Base-by-base conservation (phyloP, 2,797 vertebrate genomes). In the Rhynchonycteris naso region DNA sequence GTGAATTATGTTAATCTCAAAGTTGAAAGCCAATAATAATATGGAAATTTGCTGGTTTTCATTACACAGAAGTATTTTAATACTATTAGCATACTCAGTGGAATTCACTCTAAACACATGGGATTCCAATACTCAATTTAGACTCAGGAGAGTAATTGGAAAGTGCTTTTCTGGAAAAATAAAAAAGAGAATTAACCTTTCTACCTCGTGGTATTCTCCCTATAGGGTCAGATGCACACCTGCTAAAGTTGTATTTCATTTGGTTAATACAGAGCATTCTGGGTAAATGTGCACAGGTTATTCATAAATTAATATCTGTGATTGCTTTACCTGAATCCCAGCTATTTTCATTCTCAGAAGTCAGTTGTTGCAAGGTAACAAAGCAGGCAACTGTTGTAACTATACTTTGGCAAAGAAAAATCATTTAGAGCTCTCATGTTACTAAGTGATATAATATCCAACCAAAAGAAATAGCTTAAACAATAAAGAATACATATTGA, bases 1-100 rank as follows among this genome's bases (percentile, higher is more conserved):
- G 71, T 88, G 65, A 80, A 79, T 93, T 96, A 96, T 93, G 92
- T n/a, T 92, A 93, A 97, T 96, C 96, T 92, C 50, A 91, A 87
- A 95, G 76, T 93, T 93, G 71, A 97, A 96, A 92, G 93, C 90
- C 96, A 93, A 95, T 89, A 93, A 93, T 87, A 90, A 89, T 87
- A 91, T 87, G 93, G 52, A 96, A 92, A 97, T 96, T 92, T 93
- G 33, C 58, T 79, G n/a, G 35, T 71, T 96, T 95, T 91, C 93
- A 90, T 95, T 87, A 89, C 92, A 74, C 71, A 43, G 68, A 96
- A 83, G 19, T 87, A 90, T 94, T 91, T 91, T 91, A 83, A 89
- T 79, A 69, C 47, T 56, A 91, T 96, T 96, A 95, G 79, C 92
- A 94, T 74, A 85, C 79, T 86, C 88, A 66, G 52, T 81, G 43